Evolutionary conservation across 2,888 invertebrate species (phyloP).

Genomic region (Lasioglossum leucozonium): DNA sequence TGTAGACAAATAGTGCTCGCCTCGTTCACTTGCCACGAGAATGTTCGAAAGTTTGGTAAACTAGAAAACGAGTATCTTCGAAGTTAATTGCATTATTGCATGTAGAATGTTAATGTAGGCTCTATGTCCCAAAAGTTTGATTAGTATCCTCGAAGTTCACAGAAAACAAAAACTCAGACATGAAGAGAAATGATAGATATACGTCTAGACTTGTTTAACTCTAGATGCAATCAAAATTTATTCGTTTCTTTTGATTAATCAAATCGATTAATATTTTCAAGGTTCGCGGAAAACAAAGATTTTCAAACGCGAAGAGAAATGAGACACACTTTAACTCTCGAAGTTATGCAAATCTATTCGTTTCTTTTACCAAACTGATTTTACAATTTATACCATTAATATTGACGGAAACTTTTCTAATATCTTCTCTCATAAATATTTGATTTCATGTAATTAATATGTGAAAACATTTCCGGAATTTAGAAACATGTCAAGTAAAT

Average conservation of each 20-base stretch:
- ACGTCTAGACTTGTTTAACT: not conserved
- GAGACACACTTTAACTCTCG: not conserved
- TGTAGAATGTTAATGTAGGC: conserved; percentile 69
- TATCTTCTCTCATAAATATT: not conserved
- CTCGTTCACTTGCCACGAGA: conserved; percentile 47
- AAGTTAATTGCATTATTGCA: conserved; percentile 66
- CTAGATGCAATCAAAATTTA: not conserved
- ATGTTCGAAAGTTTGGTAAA: conserved; percentile 40
- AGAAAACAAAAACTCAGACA: conserved; percentile 29
- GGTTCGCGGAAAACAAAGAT: conserved; percentile 13
- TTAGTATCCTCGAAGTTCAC: conserved; percentile 7
- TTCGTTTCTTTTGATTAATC: conserved; percentile 5
- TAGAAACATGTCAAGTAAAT: conserved; percentile 2
- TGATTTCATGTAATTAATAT: not conserved
- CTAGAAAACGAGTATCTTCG: conserved; percentile 28
- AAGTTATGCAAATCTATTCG: not conserved
- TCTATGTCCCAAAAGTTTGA: conserved; percentile 7
- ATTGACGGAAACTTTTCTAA: not conserved
- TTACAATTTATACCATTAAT: not conserved
- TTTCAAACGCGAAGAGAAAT: conserved; percentile 24
- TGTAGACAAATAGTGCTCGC: conserved; percentile 45
- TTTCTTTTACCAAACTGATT: not conserved
- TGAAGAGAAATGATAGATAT: conserved; percentile 15
- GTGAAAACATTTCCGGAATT: not conserved
- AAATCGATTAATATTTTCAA: conserved; percentile 9